Evolutionary conservation across 35 echinoderm and acorn worm genomes (phyloP).

Genomic region (Lytechinus variegatus): DNA sequence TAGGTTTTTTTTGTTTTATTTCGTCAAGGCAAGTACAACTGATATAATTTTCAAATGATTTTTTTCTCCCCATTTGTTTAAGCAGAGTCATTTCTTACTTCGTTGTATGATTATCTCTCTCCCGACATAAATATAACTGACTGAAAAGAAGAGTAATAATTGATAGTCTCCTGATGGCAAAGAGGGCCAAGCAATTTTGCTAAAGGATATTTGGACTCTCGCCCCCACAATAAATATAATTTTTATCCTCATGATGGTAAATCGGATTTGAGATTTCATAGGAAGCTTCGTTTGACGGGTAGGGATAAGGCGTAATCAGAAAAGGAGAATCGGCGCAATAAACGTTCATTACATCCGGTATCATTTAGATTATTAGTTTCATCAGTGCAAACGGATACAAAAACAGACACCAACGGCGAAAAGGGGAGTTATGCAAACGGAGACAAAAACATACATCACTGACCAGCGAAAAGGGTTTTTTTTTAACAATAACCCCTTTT

Average conservation of each 20-base stretch:
- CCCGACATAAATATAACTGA: no score
- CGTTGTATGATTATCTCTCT: no score
- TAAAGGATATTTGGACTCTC: constrained; percentile 28
- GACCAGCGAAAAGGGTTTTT: no score
- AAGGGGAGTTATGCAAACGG: not conserved
- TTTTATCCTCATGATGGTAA: not conserved
- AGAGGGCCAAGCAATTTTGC: not conserved
- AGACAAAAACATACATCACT: not conserved
- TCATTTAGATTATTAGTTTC: constrained; percentile 35
- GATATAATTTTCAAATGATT: no score
- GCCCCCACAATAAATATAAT: constrained; percentile 27
- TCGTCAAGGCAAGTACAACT: not conserved
- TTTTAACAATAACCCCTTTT: no score
- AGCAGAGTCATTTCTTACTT: no score
- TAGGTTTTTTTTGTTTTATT: not conserved
- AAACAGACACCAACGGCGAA: not conserved
- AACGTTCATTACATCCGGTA: constrained; percentile 44
- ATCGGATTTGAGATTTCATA: constrained; percentile 8
- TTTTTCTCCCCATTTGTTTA: no score
- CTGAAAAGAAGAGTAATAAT: not conserved
- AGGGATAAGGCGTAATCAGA: not conserved
- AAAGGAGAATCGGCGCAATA: constrained; percentile 34
- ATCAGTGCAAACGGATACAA: not conserved
- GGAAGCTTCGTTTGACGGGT: not conserved
- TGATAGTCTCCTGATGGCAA: not conserved